These are phyloP conservation scores for Boulengeromyrus knoepffleri DNA, from an alignment of 2,113 vertebrate species.

Conservation along the genomic window DNA sequence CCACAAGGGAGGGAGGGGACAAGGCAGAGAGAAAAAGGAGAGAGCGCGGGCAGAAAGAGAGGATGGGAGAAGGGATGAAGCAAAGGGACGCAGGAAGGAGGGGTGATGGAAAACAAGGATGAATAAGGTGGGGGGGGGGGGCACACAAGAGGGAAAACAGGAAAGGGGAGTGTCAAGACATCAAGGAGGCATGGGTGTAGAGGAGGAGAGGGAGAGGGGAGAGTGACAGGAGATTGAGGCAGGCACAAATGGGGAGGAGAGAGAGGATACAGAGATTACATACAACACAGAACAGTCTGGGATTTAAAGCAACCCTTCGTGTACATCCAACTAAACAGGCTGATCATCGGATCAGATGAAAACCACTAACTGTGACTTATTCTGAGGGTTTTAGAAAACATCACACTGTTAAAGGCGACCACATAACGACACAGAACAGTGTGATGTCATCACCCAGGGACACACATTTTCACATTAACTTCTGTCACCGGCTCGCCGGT, in stretches of 20 bases:
- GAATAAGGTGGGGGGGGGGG: neutral
- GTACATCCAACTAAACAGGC: neutral
- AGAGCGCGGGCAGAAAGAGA: neutral
- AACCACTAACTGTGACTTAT: neutral
- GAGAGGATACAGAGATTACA: neutral
- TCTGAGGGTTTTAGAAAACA: neutral
- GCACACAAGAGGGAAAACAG: neutral
- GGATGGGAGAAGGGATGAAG: neutral
- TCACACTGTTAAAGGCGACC: neutral
- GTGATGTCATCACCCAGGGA: neutral
- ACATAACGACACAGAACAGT: neutral
- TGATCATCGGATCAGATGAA: neutral
- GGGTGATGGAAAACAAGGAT: slow-evolving; percentile 18
- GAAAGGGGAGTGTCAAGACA: neutral
- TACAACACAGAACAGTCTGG: neutral
- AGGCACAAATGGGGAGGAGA: neutral
- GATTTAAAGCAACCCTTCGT: neutral
- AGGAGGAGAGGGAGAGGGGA: slow-evolving; percentile 23
- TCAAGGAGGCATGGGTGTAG: slow-evolving; percentile 17
- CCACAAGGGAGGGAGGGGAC: neutral
- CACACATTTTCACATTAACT: neutral
- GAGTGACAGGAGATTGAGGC: neutral
- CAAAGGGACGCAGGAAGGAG: slow-evolving; percentile 7
- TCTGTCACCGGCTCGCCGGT: neutral
- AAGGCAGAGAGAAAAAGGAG: neutral